A percentile compares a stretch with the other conserved stretches of the same genome.
Conservation (phyloP, 2,888 invertebrate genomes). For the Actias luna region DNA sequence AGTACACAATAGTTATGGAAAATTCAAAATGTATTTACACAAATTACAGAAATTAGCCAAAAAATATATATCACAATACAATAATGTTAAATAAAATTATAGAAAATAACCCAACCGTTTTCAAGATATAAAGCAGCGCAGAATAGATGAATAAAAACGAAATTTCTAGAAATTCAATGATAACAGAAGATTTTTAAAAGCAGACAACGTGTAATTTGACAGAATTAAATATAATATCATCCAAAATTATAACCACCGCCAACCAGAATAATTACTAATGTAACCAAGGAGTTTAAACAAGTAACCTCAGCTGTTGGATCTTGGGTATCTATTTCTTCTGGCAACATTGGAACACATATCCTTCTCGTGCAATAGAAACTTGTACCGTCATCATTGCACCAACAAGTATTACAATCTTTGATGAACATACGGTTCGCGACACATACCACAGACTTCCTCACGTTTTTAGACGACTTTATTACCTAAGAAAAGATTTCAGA, state of each 20-base stretch:
- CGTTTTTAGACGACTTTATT: slow-evolving; percentile 15
- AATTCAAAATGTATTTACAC: no score
- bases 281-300: slow-evolving; percentile 21
- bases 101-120: not conserved
- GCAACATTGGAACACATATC: slow-evolving; percentile 57
- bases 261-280: slow-evolving; percentile 12
- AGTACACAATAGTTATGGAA: no score
- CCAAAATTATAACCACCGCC: not conserved
- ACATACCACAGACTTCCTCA: slow-evolving; percentile 55
- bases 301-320: not conserved
- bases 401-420: slow-evolving; percentile 75
- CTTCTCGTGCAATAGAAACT: slow-evolving; percentile 74
- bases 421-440: slow-evolving; percentile 72
- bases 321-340: slow-evolving; percentile 44
- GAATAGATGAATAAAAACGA: not conserved
- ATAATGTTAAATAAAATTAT: not conserved
- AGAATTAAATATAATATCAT: not conserved
- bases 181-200: not conserved
- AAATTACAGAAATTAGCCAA: not conserved
- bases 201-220: no score
- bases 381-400: slow-evolving; percentile 76
- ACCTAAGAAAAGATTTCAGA: slow-evolving; percentile 5
- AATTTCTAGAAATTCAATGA: not conserved
- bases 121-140: not conserved
- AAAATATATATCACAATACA: not conserved